A percentile compares a stretch with the other conserved stretches of the same genome.
Conservation (phyloP, 1,140 invertebrate species). For the Lucilia cuprina region DNA sequence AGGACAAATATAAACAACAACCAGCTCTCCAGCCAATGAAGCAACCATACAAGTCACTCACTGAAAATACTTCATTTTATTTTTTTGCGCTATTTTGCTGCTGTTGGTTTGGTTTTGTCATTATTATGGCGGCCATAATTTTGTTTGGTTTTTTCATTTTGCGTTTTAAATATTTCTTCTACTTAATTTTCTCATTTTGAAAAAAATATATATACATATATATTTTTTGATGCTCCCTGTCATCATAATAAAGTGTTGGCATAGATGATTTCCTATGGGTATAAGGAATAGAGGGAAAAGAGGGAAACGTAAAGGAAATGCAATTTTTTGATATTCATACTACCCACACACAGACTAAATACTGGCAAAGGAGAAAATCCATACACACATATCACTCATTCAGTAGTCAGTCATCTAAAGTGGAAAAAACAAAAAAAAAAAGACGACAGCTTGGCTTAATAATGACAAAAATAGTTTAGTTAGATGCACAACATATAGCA, state of each 20-base stretch:
- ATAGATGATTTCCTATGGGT: not conserved
- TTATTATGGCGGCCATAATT: constrained; percentile 27
- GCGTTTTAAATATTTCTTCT: not conserved
- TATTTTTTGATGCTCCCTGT: not conserved
- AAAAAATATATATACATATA: not conserved
- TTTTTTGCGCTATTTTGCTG: not conserved
- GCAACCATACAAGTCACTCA: not conserved
- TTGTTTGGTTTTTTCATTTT: constrained; percentile 29
- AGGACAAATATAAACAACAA: not conserved
- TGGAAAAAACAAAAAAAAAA: not conserved
- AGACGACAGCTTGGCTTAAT: constrained; percentile 8
- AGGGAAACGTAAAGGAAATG: no score
- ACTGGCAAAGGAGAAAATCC: no score
- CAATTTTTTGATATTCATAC: no score
- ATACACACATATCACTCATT: not conserved
- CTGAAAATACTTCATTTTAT: not conserved
- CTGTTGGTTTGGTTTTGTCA: not conserved
- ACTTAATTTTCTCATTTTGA: not conserved
- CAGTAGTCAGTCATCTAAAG: not conserved
- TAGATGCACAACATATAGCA: not conserved
- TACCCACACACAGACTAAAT: no score
- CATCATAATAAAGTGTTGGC: not conserved
- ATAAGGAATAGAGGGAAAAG: no score
- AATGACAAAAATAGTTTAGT: constrained; percentile 10
- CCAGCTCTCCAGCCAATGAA: not conserved